A percentile compares a stretch with the other conserved stretches of the same genome.
phyloP scores from a whole-genome alignment of 2,113 vertebrate species.

The Trochalopteron elliotii region DNA sequence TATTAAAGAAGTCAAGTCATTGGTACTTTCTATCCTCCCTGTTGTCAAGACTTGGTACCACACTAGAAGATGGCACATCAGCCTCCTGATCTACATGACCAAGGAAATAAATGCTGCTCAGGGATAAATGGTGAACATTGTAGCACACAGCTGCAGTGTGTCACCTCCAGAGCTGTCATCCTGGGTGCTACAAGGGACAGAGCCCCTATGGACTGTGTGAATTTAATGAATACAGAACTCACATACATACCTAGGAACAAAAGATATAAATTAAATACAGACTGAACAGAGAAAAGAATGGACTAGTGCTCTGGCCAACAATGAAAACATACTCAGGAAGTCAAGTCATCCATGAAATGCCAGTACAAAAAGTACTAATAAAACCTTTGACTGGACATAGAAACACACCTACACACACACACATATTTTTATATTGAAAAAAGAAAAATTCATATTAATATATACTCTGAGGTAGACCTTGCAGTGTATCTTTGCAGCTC shows the following conservation, averaged over 20 bases:
- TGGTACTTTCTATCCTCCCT: neutral
- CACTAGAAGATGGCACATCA: neutral
- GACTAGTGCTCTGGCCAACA: neutral
- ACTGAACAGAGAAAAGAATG: neutral
- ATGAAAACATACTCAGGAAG: neutral
- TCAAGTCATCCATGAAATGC: neutral
- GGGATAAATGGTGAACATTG: fast-evolving
- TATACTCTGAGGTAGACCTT: neutral
- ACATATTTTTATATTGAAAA: neutral
- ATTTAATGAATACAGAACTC: neutral
- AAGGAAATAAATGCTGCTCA: neutral
- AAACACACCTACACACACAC: neutral
- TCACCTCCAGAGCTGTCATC: neutral
- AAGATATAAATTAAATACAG: neutral
- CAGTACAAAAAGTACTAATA: neutral
- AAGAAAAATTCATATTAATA: neutral
- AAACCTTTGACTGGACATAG: neutral
- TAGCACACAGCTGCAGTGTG: neutral
- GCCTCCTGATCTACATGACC: neutral
- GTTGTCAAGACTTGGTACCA: neutral
- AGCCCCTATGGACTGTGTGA: neutral
- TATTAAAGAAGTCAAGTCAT: neutral
- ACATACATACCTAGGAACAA: neutral
- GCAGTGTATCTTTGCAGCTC: neutral
- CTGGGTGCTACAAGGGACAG: neutral